Evolutionary conservation across 2,888 invertebrate species (phyloP).

Genomic region (Acrobasis consociella): DNA sequence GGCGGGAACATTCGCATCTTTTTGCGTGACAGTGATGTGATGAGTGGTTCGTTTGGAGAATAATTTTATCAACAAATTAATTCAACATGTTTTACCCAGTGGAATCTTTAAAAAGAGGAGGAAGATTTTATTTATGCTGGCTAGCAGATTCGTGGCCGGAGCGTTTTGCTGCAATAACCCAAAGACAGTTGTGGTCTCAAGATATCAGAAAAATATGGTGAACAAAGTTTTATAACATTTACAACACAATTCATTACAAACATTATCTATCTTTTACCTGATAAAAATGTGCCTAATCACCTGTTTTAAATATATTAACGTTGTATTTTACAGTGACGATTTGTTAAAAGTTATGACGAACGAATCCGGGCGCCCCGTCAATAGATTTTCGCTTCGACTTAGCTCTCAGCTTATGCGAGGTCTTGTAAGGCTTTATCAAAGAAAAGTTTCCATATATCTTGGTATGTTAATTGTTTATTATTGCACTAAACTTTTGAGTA

Average conservation of each 20-base stretch:
- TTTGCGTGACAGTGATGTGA: slow-evolving; percentile 1
- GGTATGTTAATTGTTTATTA: slow-evolving; percentile 44
- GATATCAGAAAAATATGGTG: slow-evolving; percentile 70
- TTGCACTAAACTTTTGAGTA: background rate
- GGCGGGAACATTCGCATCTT: slow-evolving; percentile 29
- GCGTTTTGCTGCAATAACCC: slow-evolving; percentile 64
- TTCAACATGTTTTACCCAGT: slow-evolving; percentile 69
- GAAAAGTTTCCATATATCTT: slow-evolving; percentile 58
- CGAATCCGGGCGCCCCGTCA: slow-evolving; percentile 65
- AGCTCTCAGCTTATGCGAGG: slow-evolving; percentile 72
- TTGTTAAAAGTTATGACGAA: slow-evolving; percentile 61
- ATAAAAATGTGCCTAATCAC: too few species aligned
- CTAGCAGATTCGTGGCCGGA: slow-evolving; percentile 75
- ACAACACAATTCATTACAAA: slow-evolving; percentile 27
- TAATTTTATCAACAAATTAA: background rate
- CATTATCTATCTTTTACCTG: too few species aligned
- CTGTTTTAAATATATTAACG: background rate
- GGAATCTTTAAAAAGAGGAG: slow-evolving; percentile 64
- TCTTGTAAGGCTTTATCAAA: slow-evolving; percentile 64
- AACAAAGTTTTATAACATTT: background rate
- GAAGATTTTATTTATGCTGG: slow-evolving; percentile 74
- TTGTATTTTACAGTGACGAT: slow-evolving; percentile 55
- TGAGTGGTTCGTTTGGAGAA: background rate
- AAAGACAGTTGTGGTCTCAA: slow-evolving; percentile 66
- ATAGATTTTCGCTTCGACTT: slow-evolving; percentile 68